These are phyloP conservation scores for Chrysolina americana DNA, from an alignment of 2,888 invertebrate species.

Conservation along the genomic window DNA sequence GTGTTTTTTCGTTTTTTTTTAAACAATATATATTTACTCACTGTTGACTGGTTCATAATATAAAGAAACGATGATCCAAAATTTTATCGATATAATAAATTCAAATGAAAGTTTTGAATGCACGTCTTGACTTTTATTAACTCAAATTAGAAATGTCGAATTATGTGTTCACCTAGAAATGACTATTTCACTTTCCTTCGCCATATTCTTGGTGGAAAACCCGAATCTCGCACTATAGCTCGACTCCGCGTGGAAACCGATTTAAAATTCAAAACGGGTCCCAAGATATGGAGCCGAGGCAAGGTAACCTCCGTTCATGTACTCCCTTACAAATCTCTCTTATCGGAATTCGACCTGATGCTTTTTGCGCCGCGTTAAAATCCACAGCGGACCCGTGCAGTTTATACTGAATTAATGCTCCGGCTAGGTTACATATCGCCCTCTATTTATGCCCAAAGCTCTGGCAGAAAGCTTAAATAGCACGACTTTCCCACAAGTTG, in stretches of 20 bases:
- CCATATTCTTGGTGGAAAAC: not conserved
- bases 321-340: constrained; percentile 62
- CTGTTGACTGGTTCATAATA: too few species aligned
- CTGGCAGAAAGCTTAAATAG: constrained; percentile 26
- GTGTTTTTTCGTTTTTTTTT: too few species aligned
- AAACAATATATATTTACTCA: too few species aligned
- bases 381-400: constrained; percentile 45
- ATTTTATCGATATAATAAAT: too few species aligned
- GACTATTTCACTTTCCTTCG: not conserved
- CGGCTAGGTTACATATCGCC: constrained; percentile 40
- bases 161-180: too few species aligned
- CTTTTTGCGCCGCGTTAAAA: constrained; percentile 53
- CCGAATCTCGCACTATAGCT: not conserved
- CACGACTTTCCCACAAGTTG: constrained; percentile 8
- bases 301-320: constrained; percentile 52
- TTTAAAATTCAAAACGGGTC: constrained; percentile 52
- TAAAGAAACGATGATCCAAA: too few species aligned
- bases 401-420: constrained; percentile 54
- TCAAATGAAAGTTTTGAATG: too few species aligned
- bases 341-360: constrained; percentile 59
- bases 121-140: too few species aligned
- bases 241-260: not conserved
- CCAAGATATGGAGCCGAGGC: constrained; percentile 55
- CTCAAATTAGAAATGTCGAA: too few species aligned
- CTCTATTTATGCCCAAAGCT: constrained; percentile 42